Evolutionary conservation across 2,113 vertebrate genomes (phyloP), one percentile per base, ranked within the genome.

Genomic region (Merops nubicus): DNA sequence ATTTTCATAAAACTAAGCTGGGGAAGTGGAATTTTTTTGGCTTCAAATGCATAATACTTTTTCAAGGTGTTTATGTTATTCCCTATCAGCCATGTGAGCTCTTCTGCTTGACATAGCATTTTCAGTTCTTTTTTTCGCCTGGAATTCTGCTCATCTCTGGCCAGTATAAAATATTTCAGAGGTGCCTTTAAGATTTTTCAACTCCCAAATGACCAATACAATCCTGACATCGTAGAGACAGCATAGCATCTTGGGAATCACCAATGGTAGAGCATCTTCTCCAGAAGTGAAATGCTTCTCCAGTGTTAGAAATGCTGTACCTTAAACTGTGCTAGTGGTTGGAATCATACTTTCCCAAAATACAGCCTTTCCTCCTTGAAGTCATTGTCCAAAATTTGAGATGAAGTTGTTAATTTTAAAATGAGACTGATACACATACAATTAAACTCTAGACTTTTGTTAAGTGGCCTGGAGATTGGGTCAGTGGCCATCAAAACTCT

Each of bases 361-460:
- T 64, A 20, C 56, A 76, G 34, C 11, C 60, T 89, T 81, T 77
- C 33, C 29, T 81, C 16, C 40, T 81, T 60, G 69, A 81, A 64
- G 47, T 85, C 2, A 4, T 43, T 40, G 51, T 75, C 60, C 54
- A 38, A 38, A 87, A 67, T 51, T 69, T 74, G 51, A 81, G 56
- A 64, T n/a, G 57, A 91, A 86, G 18, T 70, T 80, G 73, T 29
- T 83, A 14, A 76, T 86, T 95, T 86, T 70, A 86, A 82, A 93
- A 81, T 60, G 47, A 89, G 36, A 25, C 11, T 48, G 82, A 73
- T 63, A 51, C 9, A 25, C 13, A 29, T 31, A 65, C n/a, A 56
- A 2, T 93, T 89, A 82, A 65, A 36, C 40, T 36, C 63, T 65
- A 48, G 53, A 68, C 53, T 85, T 85, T 25, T 25, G 16, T 64